Evolutionary conservation across 2,797 vertebrate species (phyloP).

Genomic region (Pagetopsis macropterus): DNA sequence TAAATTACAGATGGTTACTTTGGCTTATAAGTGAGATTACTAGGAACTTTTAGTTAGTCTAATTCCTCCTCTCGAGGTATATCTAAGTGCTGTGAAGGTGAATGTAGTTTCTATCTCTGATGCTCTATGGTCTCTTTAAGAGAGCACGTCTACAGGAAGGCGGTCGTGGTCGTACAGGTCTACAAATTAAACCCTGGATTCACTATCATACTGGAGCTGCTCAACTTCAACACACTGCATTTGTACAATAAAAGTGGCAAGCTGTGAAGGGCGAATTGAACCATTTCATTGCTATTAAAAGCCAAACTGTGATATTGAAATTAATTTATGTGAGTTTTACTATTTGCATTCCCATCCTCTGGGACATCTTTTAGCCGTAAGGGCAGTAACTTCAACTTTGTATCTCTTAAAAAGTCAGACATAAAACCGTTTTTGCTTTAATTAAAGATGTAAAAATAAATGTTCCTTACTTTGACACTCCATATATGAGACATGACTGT

Average conservation of each 20-base stretch:
- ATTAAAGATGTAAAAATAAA: constrained; percentile 12
- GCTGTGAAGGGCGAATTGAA: constrained; percentile 76
- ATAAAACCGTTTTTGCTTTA: constrained; percentile 20
- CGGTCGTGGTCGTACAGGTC: constrained; percentile 89
- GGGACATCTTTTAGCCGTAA: neutral
- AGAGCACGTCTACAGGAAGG: constrained; percentile 79
- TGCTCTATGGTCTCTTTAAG: constrained; percentile 72
- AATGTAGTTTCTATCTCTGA: constrained; percentile 69
- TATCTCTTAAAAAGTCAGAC: constrained; percentile 11
- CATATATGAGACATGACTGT: constrained; percentile 44
- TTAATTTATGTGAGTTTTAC: constrained; percentile 77
- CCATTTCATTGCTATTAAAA: constrained; percentile 81
- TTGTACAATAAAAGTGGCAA: constrained; percentile 73
- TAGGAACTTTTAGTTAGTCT: constrained; percentile 41
- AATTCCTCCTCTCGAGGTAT: constrained; percentile 42
- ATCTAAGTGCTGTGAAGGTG: constrained; percentile 70
- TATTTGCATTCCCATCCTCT: constrained; percentile 69
- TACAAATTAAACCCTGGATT: constrained; percentile 66
- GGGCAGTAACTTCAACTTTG: neutral
- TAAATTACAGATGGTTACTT: constrained; percentile 42
- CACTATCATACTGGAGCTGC: constrained; percentile 51
- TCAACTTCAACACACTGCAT: constrained; percentile 68
- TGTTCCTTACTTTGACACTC: constrained; percentile 49
- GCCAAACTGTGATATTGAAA: constrained; percentile 79
- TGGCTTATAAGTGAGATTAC: constrained; percentile 28